phyloP scores from a whole-genome alignment of 2,113 vertebrate genomes.

The Callipepla squamata region DNA sequence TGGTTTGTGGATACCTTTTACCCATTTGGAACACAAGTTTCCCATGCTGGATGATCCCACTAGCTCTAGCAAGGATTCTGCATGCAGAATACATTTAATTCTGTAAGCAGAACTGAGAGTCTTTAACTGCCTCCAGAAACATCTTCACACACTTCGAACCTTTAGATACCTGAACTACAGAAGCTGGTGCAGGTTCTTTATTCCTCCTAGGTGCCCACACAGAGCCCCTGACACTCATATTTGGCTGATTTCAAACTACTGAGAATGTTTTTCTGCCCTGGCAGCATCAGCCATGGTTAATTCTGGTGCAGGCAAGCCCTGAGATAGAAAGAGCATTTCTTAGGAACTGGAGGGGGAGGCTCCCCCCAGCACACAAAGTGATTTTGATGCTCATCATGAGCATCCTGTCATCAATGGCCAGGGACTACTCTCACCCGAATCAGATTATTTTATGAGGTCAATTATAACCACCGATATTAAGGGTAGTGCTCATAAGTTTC shows the following conservation, averaged over 20 bases:
- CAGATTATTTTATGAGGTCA: not conserved
- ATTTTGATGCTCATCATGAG: not conserved
- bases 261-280: not conserved
- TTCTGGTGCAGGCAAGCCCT: not conserved
- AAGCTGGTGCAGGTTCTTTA: not conserved
- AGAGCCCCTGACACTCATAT: not conserved
- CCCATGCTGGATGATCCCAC: slow-evolving; percentile 18
- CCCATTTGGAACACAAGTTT: slow-evolving; percentile 56
- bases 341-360: not conserved
- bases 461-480: not conserved
- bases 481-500: not conserved
- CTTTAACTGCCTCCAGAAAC: not conserved
- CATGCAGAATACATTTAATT: not conserved
- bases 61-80: slow-evolving; percentile 35
- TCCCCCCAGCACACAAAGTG: not conserved
- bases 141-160: not conserved
- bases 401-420: not conserved
- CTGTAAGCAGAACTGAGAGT: not conserved
- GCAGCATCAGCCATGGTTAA: not conserved
- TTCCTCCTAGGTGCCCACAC: not conserved
- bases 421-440: not conserved
- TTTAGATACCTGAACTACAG: not conserved
- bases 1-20: slow-evolving; percentile 46
- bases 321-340: not conserved
- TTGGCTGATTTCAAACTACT: not conserved